phyloP scores from a whole-genome alignment of 2,888 invertebrate species.

The Hirtodrosophila cameraria region DNA sequence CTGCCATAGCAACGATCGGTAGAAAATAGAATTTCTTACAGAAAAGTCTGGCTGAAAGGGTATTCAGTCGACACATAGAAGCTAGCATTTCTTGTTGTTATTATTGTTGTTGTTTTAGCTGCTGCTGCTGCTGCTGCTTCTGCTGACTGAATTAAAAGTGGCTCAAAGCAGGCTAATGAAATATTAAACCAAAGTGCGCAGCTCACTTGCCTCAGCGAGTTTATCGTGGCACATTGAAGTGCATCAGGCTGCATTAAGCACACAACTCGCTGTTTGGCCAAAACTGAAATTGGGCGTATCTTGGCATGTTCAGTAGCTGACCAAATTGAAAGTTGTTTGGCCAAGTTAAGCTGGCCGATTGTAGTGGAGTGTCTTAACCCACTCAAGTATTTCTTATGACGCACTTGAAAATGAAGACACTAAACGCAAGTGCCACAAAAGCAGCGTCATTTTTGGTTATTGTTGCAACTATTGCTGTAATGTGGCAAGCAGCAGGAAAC shows the following conservation, averaged over 20 bases:
- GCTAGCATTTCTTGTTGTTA: no score
- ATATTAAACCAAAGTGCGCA: slow-evolving; percentile 60
- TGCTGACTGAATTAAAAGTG: slow-evolving; percentile 52
- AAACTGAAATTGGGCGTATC: no score
- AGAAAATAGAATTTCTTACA: no score
- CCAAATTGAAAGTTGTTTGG: slow-evolving; percentile 36
- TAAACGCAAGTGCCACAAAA: slow-evolving; percentile 54
- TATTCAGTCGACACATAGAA: no score
- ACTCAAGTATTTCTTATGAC: slow-evolving; percentile 44
- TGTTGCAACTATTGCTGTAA: slow-evolving; percentile 52
- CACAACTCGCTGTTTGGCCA: no score
- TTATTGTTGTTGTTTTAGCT: slow-evolving; percentile 20
- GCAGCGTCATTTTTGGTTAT: slow-evolving; percentile 51
- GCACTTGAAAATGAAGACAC: slow-evolving; percentile 71
- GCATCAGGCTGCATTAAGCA: slow-evolving; percentile 32
- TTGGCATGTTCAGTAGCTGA: slow-evolving; percentile 6
- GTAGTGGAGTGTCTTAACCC: slow-evolving; percentile 17
- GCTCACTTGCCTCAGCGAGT: slow-evolving; percentile 36
- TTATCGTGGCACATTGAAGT: slow-evolving; percentile 46
- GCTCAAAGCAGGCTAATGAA: slow-evolving; percentile 69
- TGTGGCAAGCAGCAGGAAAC: slow-evolving; percentile 53
- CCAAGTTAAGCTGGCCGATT: slow-evolving; percentile 20
- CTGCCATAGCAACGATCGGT: no score
- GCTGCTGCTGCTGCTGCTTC: slow-evolving; percentile 25
- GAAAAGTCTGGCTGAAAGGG: no score